phyloP scores from a whole-genome alignment of 2,797 vertebrate genomes.

The Hephaestus fuliginosus region DNA sequence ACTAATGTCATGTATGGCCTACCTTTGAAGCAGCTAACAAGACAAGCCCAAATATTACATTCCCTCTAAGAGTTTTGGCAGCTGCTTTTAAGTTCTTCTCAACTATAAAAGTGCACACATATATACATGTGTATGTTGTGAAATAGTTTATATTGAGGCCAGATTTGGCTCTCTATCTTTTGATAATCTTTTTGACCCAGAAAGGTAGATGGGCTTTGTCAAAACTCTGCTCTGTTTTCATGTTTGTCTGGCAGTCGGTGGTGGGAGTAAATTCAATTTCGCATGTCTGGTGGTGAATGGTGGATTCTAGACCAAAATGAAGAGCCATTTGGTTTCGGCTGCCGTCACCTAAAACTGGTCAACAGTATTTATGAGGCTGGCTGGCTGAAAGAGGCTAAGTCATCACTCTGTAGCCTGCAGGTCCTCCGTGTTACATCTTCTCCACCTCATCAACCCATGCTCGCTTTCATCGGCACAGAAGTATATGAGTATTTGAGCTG shows the following conservation, averaged over 20 bases:
- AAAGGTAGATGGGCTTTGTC: neutral
- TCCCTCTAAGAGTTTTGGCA: neutral
- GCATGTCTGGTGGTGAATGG: neutral
- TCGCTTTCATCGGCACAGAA: slow-evolving; percentile 15
- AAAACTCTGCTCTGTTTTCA: neutral
- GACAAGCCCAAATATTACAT: neutral
- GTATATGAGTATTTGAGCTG: slow-evolving; percentile 4
- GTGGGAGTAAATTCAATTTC: neutral
- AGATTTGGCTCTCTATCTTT: neutral
- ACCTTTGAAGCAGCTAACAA: slow-evolving; percentile 56
- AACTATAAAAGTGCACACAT: neutral
- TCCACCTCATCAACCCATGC: neutral
- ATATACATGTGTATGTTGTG: neutral
- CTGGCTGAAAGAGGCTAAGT: neutral
- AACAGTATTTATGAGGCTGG: neutral
- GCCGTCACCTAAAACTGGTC: neutral
- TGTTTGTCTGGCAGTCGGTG: too few species aligned
- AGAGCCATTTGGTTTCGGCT: neutral
- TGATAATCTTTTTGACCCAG: neutral
- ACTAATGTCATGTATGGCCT: slow-evolving; percentile 40
- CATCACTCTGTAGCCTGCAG: neutral
- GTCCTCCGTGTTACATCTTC: neutral
- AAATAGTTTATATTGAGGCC: neutral
- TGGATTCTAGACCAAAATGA: neutral
- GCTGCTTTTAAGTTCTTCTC: slow-evolving; percentile 15